A percentile compares a stretch with the other conserved stretches of the same genome.
Conservation (phyloP, 2,888 invertebrate species). For the Antitype chi region DNA sequence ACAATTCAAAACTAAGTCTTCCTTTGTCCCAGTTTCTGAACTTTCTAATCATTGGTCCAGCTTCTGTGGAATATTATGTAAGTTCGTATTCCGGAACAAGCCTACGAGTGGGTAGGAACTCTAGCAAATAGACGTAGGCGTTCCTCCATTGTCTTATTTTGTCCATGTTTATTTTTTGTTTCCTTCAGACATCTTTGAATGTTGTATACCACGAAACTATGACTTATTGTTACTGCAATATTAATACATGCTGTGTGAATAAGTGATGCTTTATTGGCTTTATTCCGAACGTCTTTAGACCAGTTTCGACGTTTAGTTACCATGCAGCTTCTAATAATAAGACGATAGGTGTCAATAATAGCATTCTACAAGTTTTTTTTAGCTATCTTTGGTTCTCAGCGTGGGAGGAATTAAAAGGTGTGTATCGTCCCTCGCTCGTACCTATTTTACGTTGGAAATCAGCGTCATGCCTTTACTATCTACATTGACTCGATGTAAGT, state of each 20-base stretch:
- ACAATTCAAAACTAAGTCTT: constrained; percentile 57
- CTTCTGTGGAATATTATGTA: constrained; percentile 60
- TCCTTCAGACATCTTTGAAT: constrained; percentile 37
- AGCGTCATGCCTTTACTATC: constrained; percentile 37
- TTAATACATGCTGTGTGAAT: constrained; percentile 26
- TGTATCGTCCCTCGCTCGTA: constrained; percentile 9
- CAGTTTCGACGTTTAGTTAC: constrained; percentile 45
- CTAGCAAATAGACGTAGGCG: constrained; percentile 59
- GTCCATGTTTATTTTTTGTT: constrained; percentile 45
- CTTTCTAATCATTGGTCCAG: constrained; percentile 61
- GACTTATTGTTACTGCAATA: constrained; percentile 47
- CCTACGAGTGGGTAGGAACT: constrained; percentile 58
- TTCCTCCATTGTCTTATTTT: constrained; percentile 64
- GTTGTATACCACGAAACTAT: constrained; percentile 32
- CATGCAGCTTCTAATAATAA: constrained; percentile 51
- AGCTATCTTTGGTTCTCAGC: constrained; percentile 17
- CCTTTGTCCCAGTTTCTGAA: constrained; percentile 58
- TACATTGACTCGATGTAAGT: constrained; percentile 17
- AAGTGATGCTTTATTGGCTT: constrained; percentile 31
- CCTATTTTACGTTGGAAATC: constrained; percentile 22
- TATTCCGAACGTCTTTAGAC: constrained; percentile 28
- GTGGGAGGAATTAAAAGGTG: constrained; percentile 4
- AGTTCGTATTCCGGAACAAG: constrained; percentile 49
- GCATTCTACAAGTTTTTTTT: constrained; percentile 42
- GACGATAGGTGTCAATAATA: constrained; percentile 48